Base-by-base conservation (phyloP, 1,140 invertebrate genomes). In the Trypoxylus dichotomus region DNA sequence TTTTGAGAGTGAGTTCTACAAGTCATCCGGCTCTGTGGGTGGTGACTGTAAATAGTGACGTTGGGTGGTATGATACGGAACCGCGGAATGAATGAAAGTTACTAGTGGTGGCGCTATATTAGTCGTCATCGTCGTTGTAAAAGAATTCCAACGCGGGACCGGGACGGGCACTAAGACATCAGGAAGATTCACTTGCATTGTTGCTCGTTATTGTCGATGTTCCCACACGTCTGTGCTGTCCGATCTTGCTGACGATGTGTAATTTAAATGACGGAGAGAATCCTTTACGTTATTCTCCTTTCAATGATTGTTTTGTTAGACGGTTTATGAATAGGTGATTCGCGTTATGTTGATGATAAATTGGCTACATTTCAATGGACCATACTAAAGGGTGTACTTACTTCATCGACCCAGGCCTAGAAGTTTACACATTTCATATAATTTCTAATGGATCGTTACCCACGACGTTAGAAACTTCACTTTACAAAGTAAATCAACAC, bases 101-200 rank as follows among this genome's bases (percentile, higher is more conserved):
- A 73, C 37, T 73, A 21, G 71, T 73, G 71, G 71, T 73, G 71
- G 71, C 71, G 71, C 71, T 73, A 73, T 32, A 73, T 37, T 73
- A 19, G 71, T 73, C 13, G 71, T 73, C 37, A 73, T 73, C 71
- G 71, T 73, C 27, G 71, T n/a, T 73, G 27, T 6, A 24, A 21
- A 63, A 63, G 60, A 63, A 63, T 63, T 63, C 60, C 60, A 63
- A 63, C 60, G 7, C 21, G 60, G 60, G 60, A 27, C 60, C 21
- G 60, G 60, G 60, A 27, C 60, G 25, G 60, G 11, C 60, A 63
- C 25, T 47, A 47, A 47, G 42, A 47, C 42, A 63, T 63, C 58
- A 27, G 58, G 19, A 63, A 63, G 43, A 47, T 47, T 47, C 43
- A 47, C 13, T 47, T 8, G 43, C 13, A 47, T 47, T 47, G n/a